phyloP scores from a whole-genome alignment of 2,797 vertebrate species.

The Neosilurus hyrtlii region DNA sequence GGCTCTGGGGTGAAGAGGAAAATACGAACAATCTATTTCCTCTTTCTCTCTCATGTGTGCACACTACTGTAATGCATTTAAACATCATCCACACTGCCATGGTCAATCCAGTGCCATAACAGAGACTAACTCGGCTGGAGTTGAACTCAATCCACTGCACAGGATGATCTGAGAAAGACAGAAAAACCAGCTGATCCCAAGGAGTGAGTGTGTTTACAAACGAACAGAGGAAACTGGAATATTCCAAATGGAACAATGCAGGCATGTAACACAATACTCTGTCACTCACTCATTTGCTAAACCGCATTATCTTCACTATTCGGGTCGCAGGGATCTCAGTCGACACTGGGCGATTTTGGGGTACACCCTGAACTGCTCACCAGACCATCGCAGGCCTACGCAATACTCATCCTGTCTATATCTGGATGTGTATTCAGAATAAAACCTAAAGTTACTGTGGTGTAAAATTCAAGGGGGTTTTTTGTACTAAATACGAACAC shows the following conservation, averaged over 20 bases:
- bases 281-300: no score
- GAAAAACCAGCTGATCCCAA: slow-evolving; percentile 15
- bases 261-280: not conserved
- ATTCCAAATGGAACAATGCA: not conserved
- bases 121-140: slow-evolving; percentile 25
- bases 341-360: no score
- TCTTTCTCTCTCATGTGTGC: slow-evolving; percentile 42
- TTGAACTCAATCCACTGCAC: slow-evolving; percentile 40
- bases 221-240: not conserved
- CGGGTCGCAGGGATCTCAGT: no score
- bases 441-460: not conserved
- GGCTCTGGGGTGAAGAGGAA: slow-evolving; percentile 27
- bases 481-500: not conserved
- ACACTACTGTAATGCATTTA: slow-evolving; percentile 36
- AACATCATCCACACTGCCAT: slow-evolving; percentile 37
- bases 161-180: not conserved
- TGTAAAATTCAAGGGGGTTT: not conserved
- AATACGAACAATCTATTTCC: slow-evolving; percentile 59
- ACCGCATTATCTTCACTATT: no score
- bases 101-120: slow-evolving; percentile 8
- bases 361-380: no score
- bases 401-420: not conserved
- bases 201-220: not conserved
- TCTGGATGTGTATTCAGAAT: not conserved
- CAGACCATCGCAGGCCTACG: no score